A percentile compares a stretch with the other conserved stretches of the same genome.
phyloP scores from a whole-genome alignment of 2,888 invertebrate genomes.

The Myathropa florea region DNA sequence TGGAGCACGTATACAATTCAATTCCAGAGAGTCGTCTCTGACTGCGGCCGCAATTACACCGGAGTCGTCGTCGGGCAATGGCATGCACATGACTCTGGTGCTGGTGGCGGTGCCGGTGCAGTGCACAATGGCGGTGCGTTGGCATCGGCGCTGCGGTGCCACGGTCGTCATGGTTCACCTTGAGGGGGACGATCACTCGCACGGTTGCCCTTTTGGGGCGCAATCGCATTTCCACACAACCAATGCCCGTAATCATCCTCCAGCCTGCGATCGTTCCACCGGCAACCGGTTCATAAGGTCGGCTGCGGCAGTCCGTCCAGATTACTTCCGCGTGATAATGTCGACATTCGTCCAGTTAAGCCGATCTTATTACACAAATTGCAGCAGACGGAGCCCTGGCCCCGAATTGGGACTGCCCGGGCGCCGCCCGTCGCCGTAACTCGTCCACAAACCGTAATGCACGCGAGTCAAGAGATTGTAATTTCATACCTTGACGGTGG shows the following conservation, averaged over 20 bases:
- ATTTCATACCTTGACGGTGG: constrained; percentile 60
- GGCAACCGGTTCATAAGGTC: constrained; percentile 68
- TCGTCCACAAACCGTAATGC: constrained; percentile 47
- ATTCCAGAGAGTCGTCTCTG: constrained; percentile 50
- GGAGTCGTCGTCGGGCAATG: constrained; percentile 9
- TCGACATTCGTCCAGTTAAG: constrained; percentile 69
- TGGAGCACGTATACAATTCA: constrained; percentile 66
- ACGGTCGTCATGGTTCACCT: constrained; percentile 57
- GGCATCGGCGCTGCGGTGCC: constrained; percentile 31
- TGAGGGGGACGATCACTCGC: constrained; percentile 65
- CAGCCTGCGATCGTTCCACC: not conserved
- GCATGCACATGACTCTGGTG: constrained; percentile 49
- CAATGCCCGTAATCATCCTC: constrained; percentile 55
- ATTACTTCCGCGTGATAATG: constrained; percentile 71
- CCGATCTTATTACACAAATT: constrained; percentile 71
- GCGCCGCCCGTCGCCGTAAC: constrained; percentile 54
- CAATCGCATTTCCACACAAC: constrained; percentile 64
- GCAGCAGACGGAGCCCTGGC: constrained; percentile 28
- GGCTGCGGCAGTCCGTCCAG: constrained; percentile 23
- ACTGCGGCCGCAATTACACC: constrained; percentile 50
- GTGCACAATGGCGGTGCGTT: constrained; percentile 56
- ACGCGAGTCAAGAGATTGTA: constrained; percentile 48
- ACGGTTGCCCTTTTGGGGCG: constrained; percentile 64
- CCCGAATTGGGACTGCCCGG: constrained; percentile 53
- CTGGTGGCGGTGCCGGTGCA: not conserved